Base-by-base conservation (phyloP, 2,113 vertebrate genomes). In the Dasyornis broadbenti region DNA sequence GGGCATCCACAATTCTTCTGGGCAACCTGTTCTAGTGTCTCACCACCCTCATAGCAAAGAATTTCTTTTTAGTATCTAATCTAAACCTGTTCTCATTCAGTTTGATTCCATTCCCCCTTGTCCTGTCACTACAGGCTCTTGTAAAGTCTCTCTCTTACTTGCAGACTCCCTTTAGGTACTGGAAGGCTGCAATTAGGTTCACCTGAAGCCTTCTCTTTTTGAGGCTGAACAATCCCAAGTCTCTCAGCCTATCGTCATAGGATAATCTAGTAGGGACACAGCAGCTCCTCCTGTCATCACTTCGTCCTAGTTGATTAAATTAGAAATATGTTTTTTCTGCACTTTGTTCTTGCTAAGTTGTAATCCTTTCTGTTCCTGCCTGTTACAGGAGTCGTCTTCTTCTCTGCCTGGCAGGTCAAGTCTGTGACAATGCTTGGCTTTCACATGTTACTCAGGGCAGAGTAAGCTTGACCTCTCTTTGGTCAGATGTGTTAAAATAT, bases 311-410 rank as follows among this genome's bases (percentile, higher is more conserved):
- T 42, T 71, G 37, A 45, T 85, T 75, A 68, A 76, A 59, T 52
- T 44, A 37, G 26, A 64, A 68, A 27, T 3, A 5, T 0, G 0
- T 37, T 60, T 73, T 17, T 81, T 37, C 52, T 71, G 17, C 5
- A 1, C 14, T 39, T 77, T 40, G 3, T 49, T 53, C 45, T 63
- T 53, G 12, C 17, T 78, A 23, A 63, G 39, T 24, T 39, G 31
- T 53, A 45, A 65, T 57, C 21, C 19, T 72, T 94, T 57, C 56
- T 3, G 1, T 56, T 56, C 39, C 35, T 82, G 76, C 45, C 10
- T 59, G 5, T 64, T 86, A 35, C 33, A 75, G 47, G 24, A 78
- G 22, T 47, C 35, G 5, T 77, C 37, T 75, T 72, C 22, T 18
- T 6, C 7, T 60, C 23, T 81, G 15, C 42, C 31, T 65, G 42